Evolutionary conservation across 2,113 vertebrate genomes (phyloP).

Genomic region (Gymnarchus niloticus): DNA sequence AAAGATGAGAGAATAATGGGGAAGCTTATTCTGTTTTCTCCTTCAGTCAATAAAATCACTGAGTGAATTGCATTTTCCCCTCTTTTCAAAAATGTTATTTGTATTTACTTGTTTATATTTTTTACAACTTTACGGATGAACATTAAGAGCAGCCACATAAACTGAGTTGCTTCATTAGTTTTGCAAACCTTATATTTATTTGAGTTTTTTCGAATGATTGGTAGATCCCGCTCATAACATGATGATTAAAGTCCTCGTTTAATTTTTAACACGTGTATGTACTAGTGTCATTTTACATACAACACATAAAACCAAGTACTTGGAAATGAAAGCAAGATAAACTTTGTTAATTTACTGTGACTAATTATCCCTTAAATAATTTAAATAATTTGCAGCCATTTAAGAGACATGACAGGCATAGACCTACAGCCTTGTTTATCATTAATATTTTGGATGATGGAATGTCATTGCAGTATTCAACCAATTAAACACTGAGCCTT

Average conservation of each 20-base stretch:
- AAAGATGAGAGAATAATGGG: background rate
- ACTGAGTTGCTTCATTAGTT: constrained; percentile 11
- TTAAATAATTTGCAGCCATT: background rate
- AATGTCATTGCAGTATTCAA: background rate
- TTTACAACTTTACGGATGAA: background rate
- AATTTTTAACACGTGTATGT: background rate
- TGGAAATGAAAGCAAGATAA: background rate
- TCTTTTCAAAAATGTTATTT: background rate
- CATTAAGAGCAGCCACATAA: constrained; percentile 14
- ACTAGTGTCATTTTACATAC: background rate
- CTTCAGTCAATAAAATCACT: background rate
- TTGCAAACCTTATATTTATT: background rate
- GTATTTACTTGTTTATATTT: background rate
- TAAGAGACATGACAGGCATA: background rate
- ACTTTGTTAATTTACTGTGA: background rate
- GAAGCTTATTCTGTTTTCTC: background rate
- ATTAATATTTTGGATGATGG: no score
- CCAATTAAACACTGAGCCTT: background rate
- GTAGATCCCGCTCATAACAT: background rate
- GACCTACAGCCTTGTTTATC: no score
- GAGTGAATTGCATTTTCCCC: background rate
- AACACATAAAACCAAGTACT: background rate
- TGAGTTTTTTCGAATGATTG: background rate
- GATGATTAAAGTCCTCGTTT: background rate
- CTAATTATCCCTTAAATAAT: background rate